Base-by-base conservation (phyloP, 2,797 vertebrate genomes). In the Vireo griseus region DNA sequence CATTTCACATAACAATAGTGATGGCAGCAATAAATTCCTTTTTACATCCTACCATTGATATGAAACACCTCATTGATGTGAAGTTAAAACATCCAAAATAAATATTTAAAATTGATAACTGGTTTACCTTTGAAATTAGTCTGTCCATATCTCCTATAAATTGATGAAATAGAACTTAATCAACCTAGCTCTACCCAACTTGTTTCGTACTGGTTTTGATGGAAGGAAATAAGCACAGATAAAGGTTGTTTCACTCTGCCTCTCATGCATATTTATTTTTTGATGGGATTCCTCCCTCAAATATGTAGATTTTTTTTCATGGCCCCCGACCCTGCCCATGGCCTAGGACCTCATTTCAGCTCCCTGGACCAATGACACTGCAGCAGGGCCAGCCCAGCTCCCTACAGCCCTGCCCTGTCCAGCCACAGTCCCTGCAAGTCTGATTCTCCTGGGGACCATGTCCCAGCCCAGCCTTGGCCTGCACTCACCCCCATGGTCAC, bases 241-340 rank as follows among this genome's bases (percentile, higher is more conserved):
- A 73, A 61, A 65, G 18, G 24, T 2, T 47, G 14, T 42, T 35
- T 51, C 21, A 44, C 33, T 67, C 35, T 11, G 25, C 15, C 5
- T 73, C 9, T 65, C 22, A 25, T 2, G 10, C 1, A 6, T 39
- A 50, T 44, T 75, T 80, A 11, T 33, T 69, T 73, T 82, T 48
- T 61, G 1, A 66, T 52, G 12, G 2, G 9, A 42, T 83, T 76
- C 24, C 11, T 74, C 6, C 28, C 12, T 26, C 61, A 20, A 48
- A 66, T 13, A 19, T 16, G 6, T 5, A 40, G 4, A 9, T 31
- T 51, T 44, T 29, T 68, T 63, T 5, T 3, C 3, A 8, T 24
- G 11, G 2, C 11, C 12, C 2, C 2, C 1, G 1, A 7, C 9
- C 11, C 9, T 13, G 15, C 6, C 17, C 5, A 15, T 5, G 10